These are phyloP conservation scores for Lampris megalopsis DNA, from an alignment of 2,113 vertebrate species.

Conservation along the genomic window DNA sequence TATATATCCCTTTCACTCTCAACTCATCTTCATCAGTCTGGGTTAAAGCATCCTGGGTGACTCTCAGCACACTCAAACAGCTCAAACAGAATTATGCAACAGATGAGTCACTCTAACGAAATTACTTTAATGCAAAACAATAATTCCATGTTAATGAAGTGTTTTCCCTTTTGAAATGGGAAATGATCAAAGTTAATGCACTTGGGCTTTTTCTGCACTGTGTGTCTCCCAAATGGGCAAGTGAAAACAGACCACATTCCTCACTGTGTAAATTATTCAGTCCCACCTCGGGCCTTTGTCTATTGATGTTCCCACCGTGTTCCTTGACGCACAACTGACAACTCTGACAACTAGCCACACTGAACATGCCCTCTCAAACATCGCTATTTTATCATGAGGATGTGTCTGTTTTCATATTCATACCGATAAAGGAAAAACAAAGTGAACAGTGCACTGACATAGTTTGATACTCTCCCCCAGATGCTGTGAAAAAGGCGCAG, in stretches of 20 bases:
- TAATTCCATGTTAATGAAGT: slow-evolving; percentile 56
- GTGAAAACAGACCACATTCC: slow-evolving; percentile 57
- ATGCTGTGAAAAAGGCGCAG: slow-evolving; percentile 60
- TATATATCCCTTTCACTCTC: neutral
- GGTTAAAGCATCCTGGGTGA: neutral
- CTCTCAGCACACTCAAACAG: neutral
- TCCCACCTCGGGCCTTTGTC: slow-evolving; percentile 71
- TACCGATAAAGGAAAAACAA: slow-evolving; percentile 36
- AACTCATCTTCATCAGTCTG: neutral
- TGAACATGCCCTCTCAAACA: slow-evolving; percentile 52
- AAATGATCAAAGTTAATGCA: slow-evolving; percentile 70
- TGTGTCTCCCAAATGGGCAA: slow-evolving; percentile 52
- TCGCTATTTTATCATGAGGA: slow-evolving; percentile 68
- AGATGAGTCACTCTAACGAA: slow-evolving; percentile 35
- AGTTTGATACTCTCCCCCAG: slow-evolving; percentile 63
- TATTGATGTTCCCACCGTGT: slow-evolving; percentile 71
- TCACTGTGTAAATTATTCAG: slow-evolving; percentile 72
- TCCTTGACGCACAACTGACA: slow-evolving; percentile 57
- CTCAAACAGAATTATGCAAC: slow-evolving; percentile 29
- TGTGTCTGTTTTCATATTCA: slow-evolving; percentile 66
- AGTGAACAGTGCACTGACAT: slow-evolving; percentile 32
- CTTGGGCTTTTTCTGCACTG: slow-evolving; percentile 38
- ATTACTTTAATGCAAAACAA: slow-evolving; percentile 41
- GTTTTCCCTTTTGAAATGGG: slow-evolving; percentile 55
- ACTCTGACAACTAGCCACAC: slow-evolving; percentile 46